A percentile compares a stretch with the other conserved stretches of the same genome.
Conservation (phyloP, 2,888 invertebrate species). For the Parochlus steinenii region DNA sequence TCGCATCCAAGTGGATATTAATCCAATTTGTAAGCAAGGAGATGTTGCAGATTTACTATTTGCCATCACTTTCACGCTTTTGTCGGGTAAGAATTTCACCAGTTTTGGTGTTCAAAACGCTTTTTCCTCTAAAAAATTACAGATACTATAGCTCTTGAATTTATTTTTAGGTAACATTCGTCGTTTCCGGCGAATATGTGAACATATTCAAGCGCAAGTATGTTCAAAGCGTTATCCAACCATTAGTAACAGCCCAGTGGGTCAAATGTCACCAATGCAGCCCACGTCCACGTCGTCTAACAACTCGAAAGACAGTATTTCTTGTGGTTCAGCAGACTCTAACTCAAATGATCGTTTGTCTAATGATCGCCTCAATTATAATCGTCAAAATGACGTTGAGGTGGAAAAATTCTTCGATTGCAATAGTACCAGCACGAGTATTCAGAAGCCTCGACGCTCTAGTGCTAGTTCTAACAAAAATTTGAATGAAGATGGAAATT, state of each 20-base stretch:
- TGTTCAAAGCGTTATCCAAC: constrained; percentile 36
- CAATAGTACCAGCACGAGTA: constrained; percentile 11
- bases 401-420: constrained; percentile 11
- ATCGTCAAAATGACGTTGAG: constrained; percentile 10
- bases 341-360: too few species aligned
- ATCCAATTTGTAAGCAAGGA: constrained; percentile 62
- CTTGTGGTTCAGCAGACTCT: constrained; percentile 11
- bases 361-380: constrained; percentile 11
- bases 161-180: constrained; percentile 66
- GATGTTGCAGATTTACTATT: constrained; percentile 55
- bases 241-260: constrained; percentile 27
- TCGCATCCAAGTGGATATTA: constrained; percentile 82
- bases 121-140: not conserved
- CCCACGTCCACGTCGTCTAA: constrained; percentile 12
- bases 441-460: constrained; percentile 8
- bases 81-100: constrained; percentile 53
- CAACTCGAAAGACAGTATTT: constrained; percentile 10
- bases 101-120: not conserved
- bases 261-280: constrained; percentile 13
- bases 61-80: constrained; percentile 84
- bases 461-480: constrained; percentile 10
- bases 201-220: constrained; percentile 84
- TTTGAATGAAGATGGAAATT: constrained; percentile 5
- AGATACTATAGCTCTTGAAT: not conserved
- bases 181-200: constrained; percentile 87